These are phyloP conservation scores for Mugil cephalus DNA, from an alignment of 2,113 vertebrate genomes.

Conservation along the genomic window DNA sequence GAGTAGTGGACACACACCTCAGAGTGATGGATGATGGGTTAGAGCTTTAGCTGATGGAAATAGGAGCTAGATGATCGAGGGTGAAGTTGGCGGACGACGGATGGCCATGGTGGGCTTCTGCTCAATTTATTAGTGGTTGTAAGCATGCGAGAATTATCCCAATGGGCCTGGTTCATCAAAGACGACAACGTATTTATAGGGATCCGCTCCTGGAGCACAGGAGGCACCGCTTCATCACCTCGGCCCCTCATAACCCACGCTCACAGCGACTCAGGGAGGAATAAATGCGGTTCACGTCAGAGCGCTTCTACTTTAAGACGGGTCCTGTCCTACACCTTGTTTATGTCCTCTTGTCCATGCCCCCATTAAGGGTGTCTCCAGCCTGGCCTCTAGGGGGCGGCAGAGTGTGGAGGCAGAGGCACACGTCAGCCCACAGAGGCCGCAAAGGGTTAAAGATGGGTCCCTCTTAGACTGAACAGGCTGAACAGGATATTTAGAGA, in stretches of 20 bases:
- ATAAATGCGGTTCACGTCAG: constrained; percentile 33
- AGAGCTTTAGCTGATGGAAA: constrained; percentile 49
- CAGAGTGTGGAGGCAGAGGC: constrained; percentile 28
- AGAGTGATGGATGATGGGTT: constrained; percentile 72
- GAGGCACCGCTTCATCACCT: constrained; percentile 12
- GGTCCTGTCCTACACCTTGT: constrained; percentile 45
- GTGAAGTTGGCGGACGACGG: constrained; percentile 48
- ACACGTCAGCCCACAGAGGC: constrained; percentile 36
- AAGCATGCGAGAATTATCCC: constrained; percentile 25
- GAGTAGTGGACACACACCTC: constrained; percentile 60
- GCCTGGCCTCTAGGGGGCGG: constrained; percentile 70
- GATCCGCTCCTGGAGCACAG: background rate
- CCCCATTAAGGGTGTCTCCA: constrained; percentile 33
- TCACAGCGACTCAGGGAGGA: constrained; percentile 7
- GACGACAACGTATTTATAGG: constrained; percentile 6
- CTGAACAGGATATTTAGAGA: constrained; percentile 16
- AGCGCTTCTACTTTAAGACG: constrained; percentile 39
- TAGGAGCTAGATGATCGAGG: constrained; percentile 51
- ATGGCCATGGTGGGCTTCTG: constrained; percentile 13
- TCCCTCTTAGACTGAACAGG: constrained; percentile 9
- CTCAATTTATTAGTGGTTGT: constrained; percentile 60
- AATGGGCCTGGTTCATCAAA: constrained; percentile 2
- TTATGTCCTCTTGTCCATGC: constrained; percentile 54
- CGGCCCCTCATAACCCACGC: constrained; percentile 34
- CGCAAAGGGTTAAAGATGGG: constrained; percentile 3